Percentiles rank a stretch among this genome's conserved stretches.
Conservation (phyloP, 2,113 vertebrate genomes). For the Mesoclemmys tuberculata region DNA sequence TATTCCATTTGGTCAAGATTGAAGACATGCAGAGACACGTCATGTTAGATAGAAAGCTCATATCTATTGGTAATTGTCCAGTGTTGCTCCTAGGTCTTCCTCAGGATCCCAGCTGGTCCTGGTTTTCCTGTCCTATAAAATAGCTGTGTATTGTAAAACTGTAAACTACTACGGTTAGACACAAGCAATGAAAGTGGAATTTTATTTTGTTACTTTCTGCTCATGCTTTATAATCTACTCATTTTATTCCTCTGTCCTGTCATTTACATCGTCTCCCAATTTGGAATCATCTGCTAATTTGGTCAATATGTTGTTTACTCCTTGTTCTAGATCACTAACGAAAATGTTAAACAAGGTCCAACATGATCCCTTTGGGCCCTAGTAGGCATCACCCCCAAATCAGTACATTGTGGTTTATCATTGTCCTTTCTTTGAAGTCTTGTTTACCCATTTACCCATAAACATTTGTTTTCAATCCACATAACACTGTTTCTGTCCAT, state of each 20-base stretch:
- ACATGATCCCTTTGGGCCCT: not conserved
- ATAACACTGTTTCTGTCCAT: slow-evolving; percentile 8
- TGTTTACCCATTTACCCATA: slow-evolving; percentile 44
- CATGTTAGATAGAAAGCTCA: not conserved
- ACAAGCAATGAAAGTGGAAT: not conserved
- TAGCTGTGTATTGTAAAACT: not conserved
- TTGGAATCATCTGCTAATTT: slow-evolving; percentile 9
- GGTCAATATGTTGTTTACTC: slow-evolving; percentile 5
- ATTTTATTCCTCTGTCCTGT: slow-evolving; percentile 8
- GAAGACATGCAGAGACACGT: not conserved
- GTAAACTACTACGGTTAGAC: not conserved
- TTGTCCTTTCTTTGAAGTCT: not conserved
- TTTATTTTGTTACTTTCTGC: slow-evolving; percentile 21
- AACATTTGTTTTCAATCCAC: slow-evolving; percentile 43
- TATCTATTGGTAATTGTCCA: not conserved
- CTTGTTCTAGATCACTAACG: slow-evolving; percentile 15
- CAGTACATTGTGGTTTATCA: not conserved
- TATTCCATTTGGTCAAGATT: not conserved
- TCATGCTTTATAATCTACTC: slow-evolving; percentile 15
- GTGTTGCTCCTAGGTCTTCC: not conserved
- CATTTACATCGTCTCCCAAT: not conserved
- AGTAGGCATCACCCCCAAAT: not conserved
- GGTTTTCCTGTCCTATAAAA: not conserved
- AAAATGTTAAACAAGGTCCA: slow-evolving; percentile 1
- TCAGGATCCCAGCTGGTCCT: not conserved